Evolutionary conservation across 2,113 vertebrate genomes (phyloP).

Genomic region (Rousettus leschenaultii): DNA sequence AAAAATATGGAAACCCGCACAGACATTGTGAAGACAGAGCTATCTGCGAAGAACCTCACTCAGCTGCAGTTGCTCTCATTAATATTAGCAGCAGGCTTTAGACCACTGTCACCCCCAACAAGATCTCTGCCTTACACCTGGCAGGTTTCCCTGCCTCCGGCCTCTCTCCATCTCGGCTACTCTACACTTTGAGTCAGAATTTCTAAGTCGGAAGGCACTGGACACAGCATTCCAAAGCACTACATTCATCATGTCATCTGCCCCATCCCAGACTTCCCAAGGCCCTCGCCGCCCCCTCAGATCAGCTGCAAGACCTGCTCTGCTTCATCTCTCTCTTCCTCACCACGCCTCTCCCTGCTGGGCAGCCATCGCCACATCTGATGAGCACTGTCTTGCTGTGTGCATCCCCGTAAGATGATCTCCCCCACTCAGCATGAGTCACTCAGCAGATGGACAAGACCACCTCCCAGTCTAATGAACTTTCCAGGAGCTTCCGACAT

Average conservation of each 20-base stretch:
- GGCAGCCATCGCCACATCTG: neutral
- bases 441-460: neutral
- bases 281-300: neutral
- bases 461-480: neutral
- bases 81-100: neutral
- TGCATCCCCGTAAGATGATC: neutral
- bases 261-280: neutral
- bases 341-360: neutral
- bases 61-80: neutral
- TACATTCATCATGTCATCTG: neutral
- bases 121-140: neutral
- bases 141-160: neutral
- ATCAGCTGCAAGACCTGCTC: neutral
- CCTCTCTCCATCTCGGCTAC: neutral
- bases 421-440: neutral
- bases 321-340: neutral
- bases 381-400: fast-evolving
- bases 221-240: neutral
- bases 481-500: neutral
- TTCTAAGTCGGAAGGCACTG: neutral
- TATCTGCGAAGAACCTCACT: neutral
- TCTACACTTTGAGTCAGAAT: neutral
- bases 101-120: neutral
- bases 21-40: neutral
- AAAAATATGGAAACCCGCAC: neutral